phyloP scores from a whole-genome alignment of 2,888 invertebrate genomes.

The Orthosia gothica region DNA sequence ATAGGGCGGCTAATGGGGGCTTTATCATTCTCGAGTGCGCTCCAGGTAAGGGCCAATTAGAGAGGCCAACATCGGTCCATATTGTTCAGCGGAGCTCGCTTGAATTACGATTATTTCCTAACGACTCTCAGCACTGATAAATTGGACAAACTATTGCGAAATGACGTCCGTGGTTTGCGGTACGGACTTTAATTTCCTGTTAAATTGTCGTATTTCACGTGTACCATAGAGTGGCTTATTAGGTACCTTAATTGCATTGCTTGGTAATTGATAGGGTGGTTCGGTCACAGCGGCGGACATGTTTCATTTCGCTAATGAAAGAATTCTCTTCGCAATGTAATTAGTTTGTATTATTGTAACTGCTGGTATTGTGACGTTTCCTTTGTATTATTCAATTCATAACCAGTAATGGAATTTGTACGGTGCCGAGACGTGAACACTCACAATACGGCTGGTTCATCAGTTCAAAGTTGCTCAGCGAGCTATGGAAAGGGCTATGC shows the following conservation, averaged over 20 bases:
- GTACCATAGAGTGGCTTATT: slow-evolving; percentile 68
- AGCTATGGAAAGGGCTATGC: no score
- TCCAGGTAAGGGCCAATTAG: slow-evolving; percentile 92
- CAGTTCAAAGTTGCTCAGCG: no score
- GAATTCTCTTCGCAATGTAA: slow-evolving; percentile 64
- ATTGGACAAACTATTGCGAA: slow-evolving; percentile 91
- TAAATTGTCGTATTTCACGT: slow-evolving; percentile 81
- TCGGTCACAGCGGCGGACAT: slow-evolving; percentile 61
- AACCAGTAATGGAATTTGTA: slow-evolving; percentile 47
- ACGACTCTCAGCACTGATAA: slow-evolving; percentile 89
- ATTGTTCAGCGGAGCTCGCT: slow-evolving; percentile 90
- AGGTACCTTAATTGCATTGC: slow-evolving; percentile 72
- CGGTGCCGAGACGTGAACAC: no score
- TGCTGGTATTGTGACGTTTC: slow-evolving; percentile 45
- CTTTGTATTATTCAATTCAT: slow-evolving; percentile 60
- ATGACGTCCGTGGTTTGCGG: slow-evolving; percentile 88
- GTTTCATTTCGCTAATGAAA: slow-evolving; percentile 72
- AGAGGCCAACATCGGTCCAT: slow-evolving; percentile 90
- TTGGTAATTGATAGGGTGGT: slow-evolving; percentile 70
- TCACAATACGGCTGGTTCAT: no score
- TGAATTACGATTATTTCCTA: slow-evolving; percentile 91
- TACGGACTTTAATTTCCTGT: slow-evolving; percentile 85
- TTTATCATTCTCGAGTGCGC: slow-evolving; percentile 92
- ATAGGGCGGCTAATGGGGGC: slow-evolving; percentile 92
- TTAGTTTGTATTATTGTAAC: slow-evolving; percentile 68